phyloP scores from a whole-genome alignment of 1,140 invertebrate genomes.

The Portunus trituberculatus region DNA sequence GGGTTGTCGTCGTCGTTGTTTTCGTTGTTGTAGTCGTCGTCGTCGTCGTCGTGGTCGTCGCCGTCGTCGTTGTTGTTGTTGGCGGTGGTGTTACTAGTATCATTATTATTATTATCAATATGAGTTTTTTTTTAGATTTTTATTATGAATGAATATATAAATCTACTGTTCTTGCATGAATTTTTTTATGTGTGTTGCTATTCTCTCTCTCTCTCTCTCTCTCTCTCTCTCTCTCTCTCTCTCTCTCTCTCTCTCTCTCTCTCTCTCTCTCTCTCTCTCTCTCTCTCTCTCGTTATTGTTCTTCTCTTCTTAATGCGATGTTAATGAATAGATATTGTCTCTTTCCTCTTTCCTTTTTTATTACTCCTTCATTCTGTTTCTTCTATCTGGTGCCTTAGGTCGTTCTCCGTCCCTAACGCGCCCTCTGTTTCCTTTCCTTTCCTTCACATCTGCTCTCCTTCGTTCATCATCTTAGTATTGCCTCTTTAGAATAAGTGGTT shows the following conservation, averaged over 20 bases:
- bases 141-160: too few relatives aligned
- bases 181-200: too few relatives aligned
- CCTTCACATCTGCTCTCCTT: background rate
- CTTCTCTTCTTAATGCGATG: background rate
- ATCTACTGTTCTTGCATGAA: too few relatives aligned
- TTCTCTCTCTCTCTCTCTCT: background rate
- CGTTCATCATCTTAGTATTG: too few relatives aligned
- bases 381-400: too few relatives aligned
- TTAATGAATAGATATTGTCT: background rate
- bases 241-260: background rate
- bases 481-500: too few relatives aligned
- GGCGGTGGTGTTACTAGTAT: background rate
- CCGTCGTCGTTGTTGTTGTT: background rate
- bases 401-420: too few relatives aligned
- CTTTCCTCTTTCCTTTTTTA: background rate
- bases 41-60: too few relatives aligned
- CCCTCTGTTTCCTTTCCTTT: background rate
- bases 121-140: background rate
- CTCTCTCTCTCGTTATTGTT: background rate
- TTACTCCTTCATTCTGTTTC: background rate
- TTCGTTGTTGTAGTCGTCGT: background rate
- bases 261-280: constrained; percentile 1
- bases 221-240: constrained; percentile 8
- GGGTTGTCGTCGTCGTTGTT: too few relatives aligned
- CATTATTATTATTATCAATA: background rate